Base-by-base conservation (phyloP, 2,888 invertebrate genomes). In the Tortrix viridana region DNA sequence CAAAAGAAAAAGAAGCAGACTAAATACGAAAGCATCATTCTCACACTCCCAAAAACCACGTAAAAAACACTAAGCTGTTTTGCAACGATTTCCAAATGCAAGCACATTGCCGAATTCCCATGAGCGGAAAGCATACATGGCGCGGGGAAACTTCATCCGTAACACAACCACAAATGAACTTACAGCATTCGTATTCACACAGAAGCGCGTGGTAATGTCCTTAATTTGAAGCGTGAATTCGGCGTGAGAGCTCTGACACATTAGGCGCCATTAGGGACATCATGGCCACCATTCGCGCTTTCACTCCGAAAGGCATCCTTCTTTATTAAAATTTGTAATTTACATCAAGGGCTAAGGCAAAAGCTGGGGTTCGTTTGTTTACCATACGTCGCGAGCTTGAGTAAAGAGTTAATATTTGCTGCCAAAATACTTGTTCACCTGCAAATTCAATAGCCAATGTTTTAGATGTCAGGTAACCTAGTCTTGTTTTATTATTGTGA, bases 231-330 rank as follows among this genome's bases (percentile, higher is more conserved):
- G 66, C 64, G 60, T 52, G 67, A 71, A 74, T 70, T 73, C 65
- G 46, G 66, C 60, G 65, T 69, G 69, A 72, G 69, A 71, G 69
- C 69, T 71, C 65, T 68, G 69, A 69, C 74, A 72, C 77, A 77
- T 78, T 77, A 78, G 69, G 72, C 69, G 65, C 60, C 74, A 72
- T 74, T 71, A 73, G 67, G 65, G 68, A 66, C 71, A 70, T 72
- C 69, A 65, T 69, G 69, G 66, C 73, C 73, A 73, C 74, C 73
- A 74, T 67, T 70, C 65, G 58, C 68, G 65, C 60, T 59, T 52
- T 63, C 53, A 63, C 59, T 59, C 66, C 63, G 71, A 69, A 67
- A 69, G 60, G 70, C 67, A 74, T 73, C 74, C 72, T 72, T 67
- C 74, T 76, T 74, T 73, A 69, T 65, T 65, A 60, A 59, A 65